Percentiles rank a stretch among this genome's conserved stretches.
These are phyloP conservation scores for Diglossa cyanea DNA, from an alignment of 2,797 vertebrate genomes.

Conservation along the genomic window DNA sequence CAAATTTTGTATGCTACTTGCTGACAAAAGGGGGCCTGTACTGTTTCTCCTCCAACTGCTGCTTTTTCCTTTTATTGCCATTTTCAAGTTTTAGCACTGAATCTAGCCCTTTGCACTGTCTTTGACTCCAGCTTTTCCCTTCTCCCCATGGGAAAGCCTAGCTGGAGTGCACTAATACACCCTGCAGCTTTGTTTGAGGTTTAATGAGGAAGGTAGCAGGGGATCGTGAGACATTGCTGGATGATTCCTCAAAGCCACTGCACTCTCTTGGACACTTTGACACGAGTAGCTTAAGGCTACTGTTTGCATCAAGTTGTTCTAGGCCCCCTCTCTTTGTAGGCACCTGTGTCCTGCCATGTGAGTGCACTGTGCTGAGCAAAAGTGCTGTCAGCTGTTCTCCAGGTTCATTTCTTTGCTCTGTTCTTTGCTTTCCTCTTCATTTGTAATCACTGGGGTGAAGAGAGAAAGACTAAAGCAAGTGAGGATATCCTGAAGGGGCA, in stretches of 20 bases:
- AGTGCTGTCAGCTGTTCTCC: slow-evolving; percentile 31
- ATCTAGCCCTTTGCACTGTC: slow-evolving; percentile 16
- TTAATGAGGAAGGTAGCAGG: slow-evolving; percentile 58
- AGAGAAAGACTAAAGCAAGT: not conserved
- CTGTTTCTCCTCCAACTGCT: not conserved
- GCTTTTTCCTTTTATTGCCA: not conserved
- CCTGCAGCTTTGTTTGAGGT: slow-evolving; percentile 8
- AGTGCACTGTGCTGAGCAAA: not conserved
- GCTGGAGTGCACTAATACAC: not conserved
- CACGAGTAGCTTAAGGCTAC: slow-evolving; percentile 24
- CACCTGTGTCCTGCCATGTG: slow-evolving; percentile 39
- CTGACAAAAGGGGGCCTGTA: not conserved
- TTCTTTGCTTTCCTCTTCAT: slow-evolving; percentile 32
- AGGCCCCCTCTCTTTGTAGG: slow-evolving; percentile 1
- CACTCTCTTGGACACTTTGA: slow-evolving; percentile 49
- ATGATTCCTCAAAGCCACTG: slow-evolving; percentile 49
- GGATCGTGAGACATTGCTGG: not conserved
- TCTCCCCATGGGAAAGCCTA: not conserved
- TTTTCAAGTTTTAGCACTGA: not conserved
- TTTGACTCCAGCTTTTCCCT: slow-evolving; percentile 41
- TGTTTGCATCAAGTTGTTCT: slow-evolving; percentile 38
- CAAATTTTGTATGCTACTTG: not conserved
- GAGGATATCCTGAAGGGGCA: slow-evolving; percentile 17
- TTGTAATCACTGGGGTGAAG: slow-evolving; percentile 7
- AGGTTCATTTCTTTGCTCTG: not conserved